Percentiles rank a stretch among this genome's conserved stretches.
Conservation (phyloP, 2,888 invertebrate genomes). For the Tinea trinotella region DNA sequence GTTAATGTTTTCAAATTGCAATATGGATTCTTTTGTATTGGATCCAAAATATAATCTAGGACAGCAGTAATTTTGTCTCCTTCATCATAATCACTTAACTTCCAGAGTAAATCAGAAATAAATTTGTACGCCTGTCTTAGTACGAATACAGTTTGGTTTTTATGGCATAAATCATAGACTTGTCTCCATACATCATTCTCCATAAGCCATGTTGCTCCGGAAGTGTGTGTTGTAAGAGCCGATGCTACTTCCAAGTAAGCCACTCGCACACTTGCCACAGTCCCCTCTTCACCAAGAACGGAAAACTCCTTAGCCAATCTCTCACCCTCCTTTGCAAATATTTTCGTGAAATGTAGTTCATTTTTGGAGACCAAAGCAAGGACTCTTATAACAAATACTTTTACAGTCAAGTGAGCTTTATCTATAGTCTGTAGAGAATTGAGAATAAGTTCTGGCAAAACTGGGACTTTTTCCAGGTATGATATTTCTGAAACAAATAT, state of each 20-base stretch:
- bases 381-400: constrained; percentile 76
- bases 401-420: constrained; percentile 44
- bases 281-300: constrained; percentile 38
- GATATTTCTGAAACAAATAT: constrained; percentile 43
- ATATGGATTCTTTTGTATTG: constrained; percentile 70
- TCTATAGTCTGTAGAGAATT: constrained; percentile 37
- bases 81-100: constrained; percentile 61
- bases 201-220: constrained; percentile 78
- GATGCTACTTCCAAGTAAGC: constrained; percentile 77
- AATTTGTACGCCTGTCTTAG: constrained; percentile 77
- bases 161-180: constrained; percentile 74
- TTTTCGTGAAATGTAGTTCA: constrained; percentile 73
- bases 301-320: constrained; percentile 35
- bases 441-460: constrained; percentile 40
- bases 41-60: constrained; percentile 67
- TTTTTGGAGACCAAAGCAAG: constrained; percentile 71
- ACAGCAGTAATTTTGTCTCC: constrained; percentile 67
- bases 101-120: constrained; percentile 72
- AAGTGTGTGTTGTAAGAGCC: constrained; percentile 72
- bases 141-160: constrained; percentile 80
- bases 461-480: constrained; percentile 34
- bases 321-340: constrained; percentile 51
- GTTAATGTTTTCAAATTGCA: constrained; percentile 60
- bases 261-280: constrained; percentile 76
- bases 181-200: constrained; percentile 75